Conservation (phyloP, 2,888 invertebrate species). For the Cephus spinipes region DNA sequence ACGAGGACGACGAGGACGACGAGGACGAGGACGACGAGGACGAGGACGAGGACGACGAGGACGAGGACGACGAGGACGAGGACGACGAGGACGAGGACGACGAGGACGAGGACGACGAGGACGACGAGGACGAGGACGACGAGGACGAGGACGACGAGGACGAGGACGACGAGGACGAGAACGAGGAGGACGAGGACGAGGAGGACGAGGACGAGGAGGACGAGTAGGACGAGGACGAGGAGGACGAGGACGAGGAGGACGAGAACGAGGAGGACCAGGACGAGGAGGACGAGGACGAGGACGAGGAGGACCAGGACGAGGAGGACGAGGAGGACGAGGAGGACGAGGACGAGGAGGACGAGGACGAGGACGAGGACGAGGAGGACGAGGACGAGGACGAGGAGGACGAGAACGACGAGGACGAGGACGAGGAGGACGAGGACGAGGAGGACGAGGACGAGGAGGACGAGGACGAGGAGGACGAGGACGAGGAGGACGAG, state of each 20-base stretch:
- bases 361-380: neutral
- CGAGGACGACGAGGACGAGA: neutral
- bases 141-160: neutral
- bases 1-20: neutral
- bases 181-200: too few species aligned
- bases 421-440: neutral
- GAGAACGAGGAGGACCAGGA: neutral
- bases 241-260: too few species aligned
- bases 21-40: neutral
- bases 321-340: constrained; percentile 34
- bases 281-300: neutral
- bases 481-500: constrained; percentile 76
- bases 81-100: too few species aligned
- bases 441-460: neutral
- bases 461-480: neutral
- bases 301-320: neutral
- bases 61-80: too few species aligned
- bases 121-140: neutral
- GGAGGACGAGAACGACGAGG: too few species aligned
- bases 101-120: neutral
- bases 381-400: neutral
- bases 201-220: too few species aligned
- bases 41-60: too few species aligned
- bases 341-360: constrained; percentile 19
- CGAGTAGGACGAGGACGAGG: too few species aligned